Percentiles rank a stretch among this genome's conserved stretches.
Conservation (phyloP, 2,888 invertebrate genomes). For the Microplitis manilae region DNA sequence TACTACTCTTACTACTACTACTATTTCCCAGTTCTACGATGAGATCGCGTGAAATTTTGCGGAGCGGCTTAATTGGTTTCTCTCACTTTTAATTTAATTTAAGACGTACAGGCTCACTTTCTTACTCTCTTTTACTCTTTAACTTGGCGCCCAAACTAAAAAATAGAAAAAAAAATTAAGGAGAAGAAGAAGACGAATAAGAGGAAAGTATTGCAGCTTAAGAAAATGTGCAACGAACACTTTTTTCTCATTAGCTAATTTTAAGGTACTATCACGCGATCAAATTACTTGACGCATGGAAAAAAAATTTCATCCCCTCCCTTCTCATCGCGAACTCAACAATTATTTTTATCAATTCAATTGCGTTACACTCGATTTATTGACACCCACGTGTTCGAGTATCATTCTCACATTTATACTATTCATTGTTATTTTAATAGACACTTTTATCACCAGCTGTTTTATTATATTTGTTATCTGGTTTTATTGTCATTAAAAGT, state of each 20-base stretch:
- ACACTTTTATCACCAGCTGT: not conserved
- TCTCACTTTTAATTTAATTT: conserved; percentile 59
- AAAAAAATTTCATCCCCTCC: not conserved
- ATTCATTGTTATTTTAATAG: not conserved
- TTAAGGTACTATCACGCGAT: conserved; percentile 2
- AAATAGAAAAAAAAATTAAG: not conserved
- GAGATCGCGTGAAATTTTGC: conserved; percentile 54
- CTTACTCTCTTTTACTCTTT: not conserved
- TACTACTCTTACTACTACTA: conserved; percentile 44
- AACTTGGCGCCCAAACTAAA: not conserved
- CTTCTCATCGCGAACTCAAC: too few relatives aligned
- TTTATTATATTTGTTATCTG: not conserved
- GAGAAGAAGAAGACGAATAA: not conserved
- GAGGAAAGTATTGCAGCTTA: conserved; percentile 20
- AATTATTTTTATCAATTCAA: too few relatives aligned
- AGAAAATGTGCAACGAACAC: conserved; percentile 24
- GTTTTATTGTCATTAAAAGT: not conserved
- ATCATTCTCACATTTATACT: not conserved
- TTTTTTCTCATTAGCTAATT: not conserved
- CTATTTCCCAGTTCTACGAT: conserved; percentile 50
- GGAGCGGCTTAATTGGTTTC: conserved; percentile 59
- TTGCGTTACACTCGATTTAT: not conserved
- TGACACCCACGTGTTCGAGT: not conserved
- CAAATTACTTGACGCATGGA: not conserved
- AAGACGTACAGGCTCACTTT: conserved; percentile 40